Evolutionary conservation across 1,140 invertebrate species (phyloP), one percentile per base, ranked within the genome.

Genomic region (Apocrypta bakeri): DNA sequence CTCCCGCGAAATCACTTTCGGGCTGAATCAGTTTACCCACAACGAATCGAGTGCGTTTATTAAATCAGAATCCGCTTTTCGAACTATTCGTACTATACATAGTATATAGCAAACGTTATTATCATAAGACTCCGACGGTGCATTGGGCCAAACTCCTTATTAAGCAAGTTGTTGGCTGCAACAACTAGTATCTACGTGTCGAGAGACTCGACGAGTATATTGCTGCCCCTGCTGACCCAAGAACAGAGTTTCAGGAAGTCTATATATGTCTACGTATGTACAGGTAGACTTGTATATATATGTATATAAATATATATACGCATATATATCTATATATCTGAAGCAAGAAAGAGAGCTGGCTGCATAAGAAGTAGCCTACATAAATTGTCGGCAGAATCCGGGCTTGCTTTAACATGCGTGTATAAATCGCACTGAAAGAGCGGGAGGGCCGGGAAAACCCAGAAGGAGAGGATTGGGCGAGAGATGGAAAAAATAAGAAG

Each of bases 21-120:
- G 27, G 37, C 14, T n/a, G 61, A 76, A 79, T 80, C 72, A 81
- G 66, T 72, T 79, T 79, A 72, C 29, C 17, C 48, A 6, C 21
- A 6, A 21, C 48, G 48, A 21, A 56, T 37, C 27, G 68, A 56
- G 37, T 79, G 33, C 68, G 66, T 79, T 72, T 79, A 61, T 72
- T 21, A 79, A 69, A 71, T 12, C 64, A 79, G 66, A 79, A 48
- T 69, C 48, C 48, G n/a, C 48, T 56, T 56, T 27, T 71, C 68
- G 14, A 21, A 31, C 68, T 29, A 14, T 37, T 9, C 33, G 33
- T 37, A 37, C n/a, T 37, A 37, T 37, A 37, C 33, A 37, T 37
- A n/a, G 33, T 9, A 37, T 37, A 37, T 37, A 37, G 2, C 33
- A 9, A 2, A 37, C 33, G 33, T 9, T 37, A 9, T 37, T 9